Conservation (phyloP, 2,113 vertebrate species). For the Sinocyclocheilus maitianheensis region DNA sequence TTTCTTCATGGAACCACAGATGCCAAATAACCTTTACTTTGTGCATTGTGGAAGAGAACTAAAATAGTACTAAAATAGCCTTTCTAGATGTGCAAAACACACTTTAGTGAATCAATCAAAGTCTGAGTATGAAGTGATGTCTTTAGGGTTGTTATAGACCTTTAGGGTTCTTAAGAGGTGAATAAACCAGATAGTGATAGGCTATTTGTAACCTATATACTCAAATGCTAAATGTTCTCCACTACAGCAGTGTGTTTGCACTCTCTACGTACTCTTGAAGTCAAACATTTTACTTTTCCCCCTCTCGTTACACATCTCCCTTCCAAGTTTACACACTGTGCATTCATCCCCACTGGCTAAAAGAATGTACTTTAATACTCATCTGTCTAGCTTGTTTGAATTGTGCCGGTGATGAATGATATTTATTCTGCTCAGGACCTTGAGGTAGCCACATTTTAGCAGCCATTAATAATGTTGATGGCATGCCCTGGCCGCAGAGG, state of each 20-base stretch:
- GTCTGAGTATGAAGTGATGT: background rate
- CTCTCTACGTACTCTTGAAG: constrained; percentile 56
- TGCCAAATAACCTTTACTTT: too few relatives aligned
- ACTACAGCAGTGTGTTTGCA: constrained; percentile 48
- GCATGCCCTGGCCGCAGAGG: constrained; percentile 41
- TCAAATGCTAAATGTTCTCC: background rate
- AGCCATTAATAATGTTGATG: constrained; percentile 55
- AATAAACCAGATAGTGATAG: constrained; percentile 11
- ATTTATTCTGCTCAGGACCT: constrained; percentile 57
- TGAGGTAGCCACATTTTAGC: constrained; percentile 62
- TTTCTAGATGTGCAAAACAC: background rate
- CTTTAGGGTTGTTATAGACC: constrained; percentile 1
- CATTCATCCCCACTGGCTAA: constrained; percentile 38
- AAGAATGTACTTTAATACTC: constrained; percentile 55
- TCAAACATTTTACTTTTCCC: constrained; percentile 45
- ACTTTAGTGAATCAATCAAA: background rate
- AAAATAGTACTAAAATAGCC: background rate
- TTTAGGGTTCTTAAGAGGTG: background rate
- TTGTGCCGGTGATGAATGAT: constrained; percentile 58
- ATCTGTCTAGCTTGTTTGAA: constrained; percentile 60
- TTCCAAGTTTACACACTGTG: constrained; percentile 43
- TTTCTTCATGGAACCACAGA: too few relatives aligned
- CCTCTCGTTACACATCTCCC: constrained; percentile 48
- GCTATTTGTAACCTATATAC: background rate
- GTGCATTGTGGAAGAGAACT: background rate